Evolutionary conservation across 2,797 vertebrate genomes (phyloP).

Genomic region (Poecilia gillii): DNA sequence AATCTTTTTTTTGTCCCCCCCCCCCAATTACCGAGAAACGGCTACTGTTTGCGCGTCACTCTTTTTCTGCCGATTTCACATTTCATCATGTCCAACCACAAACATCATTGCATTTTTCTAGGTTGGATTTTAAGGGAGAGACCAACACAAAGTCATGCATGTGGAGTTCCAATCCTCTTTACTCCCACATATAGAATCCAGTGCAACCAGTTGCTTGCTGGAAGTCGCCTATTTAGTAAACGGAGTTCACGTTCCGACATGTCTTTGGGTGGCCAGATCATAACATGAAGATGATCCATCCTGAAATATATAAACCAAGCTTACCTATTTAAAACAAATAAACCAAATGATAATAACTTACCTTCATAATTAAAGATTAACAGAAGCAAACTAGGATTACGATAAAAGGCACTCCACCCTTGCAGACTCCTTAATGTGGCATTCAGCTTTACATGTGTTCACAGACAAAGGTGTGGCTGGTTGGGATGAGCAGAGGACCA

Average conservation of each 20-base stretch:
- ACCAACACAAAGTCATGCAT: background rate
- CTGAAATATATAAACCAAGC: background rate
- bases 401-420: background rate
- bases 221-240: background rate
- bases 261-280: background rate
- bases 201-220: background rate
- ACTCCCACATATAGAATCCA: background rate
- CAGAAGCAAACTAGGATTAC: background rate
- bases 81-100: background rate
- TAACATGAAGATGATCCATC: background rate
- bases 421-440: background rate
- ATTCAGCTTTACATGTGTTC: background rate
- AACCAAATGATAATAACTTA: background rate
- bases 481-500: background rate
- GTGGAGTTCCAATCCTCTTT: background rate
- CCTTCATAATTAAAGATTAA: background rate
- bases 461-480: background rate
- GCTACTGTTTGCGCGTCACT: background rate
- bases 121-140: background rate
- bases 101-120: background rate
- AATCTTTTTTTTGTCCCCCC: constrained; percentile 37
- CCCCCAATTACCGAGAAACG: background rate
- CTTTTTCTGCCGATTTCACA: background rate
- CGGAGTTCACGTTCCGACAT: background rate
- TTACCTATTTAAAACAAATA: background rate